Evolutionary conservation across 2,113 vertebrate genomes (phyloP).

Genomic region (Nerophis ophidion): DNA sequence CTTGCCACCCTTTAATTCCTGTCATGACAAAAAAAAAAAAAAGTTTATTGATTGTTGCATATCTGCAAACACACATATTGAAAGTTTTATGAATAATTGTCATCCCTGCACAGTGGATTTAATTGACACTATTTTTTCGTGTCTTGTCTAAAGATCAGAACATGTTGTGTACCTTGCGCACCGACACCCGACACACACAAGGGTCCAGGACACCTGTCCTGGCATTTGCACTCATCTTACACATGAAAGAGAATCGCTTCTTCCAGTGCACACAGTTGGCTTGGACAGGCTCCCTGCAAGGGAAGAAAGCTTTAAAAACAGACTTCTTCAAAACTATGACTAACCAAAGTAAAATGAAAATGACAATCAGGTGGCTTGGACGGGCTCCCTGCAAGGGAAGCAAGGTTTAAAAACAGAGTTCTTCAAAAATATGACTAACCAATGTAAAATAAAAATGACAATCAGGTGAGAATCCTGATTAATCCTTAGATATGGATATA

Average conservation of each 20-base stretch:
- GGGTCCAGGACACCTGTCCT: constrained; percentile 85
- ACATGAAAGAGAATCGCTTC: constrained; percentile 86
- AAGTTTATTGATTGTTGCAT: background rate
- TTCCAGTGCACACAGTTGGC: constrained; percentile 90
- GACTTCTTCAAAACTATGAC: background rate
- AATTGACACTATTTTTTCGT: background rate
- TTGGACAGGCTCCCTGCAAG: constrained; percentile 82
- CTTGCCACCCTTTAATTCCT: constrained; percentile 97
- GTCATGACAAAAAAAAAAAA: constrained; percentile 41
- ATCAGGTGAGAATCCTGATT: background rate
- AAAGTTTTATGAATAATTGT: background rate
- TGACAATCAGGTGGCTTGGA: constrained; percentile 79
- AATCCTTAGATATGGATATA: background rate
- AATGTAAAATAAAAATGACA: background rate
- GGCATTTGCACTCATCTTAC: constrained; percentile 90
- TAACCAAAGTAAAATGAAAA: background rate
- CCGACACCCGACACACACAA: constrained; percentile 88
- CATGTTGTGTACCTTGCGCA: constrained; percentile 79
- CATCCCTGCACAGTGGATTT: background rate
- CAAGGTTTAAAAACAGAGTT: background rate
- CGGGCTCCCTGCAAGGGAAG: constrained; percentile 75
- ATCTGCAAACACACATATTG: too few relatives aligned
- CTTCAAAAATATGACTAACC: background rate
- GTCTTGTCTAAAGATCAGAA: constrained; percentile 1
- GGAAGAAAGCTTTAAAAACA: constrained; percentile 8